phyloP scores from a whole-genome alignment of 2,113 vertebrate species.

The Gallinago media region DNA sequence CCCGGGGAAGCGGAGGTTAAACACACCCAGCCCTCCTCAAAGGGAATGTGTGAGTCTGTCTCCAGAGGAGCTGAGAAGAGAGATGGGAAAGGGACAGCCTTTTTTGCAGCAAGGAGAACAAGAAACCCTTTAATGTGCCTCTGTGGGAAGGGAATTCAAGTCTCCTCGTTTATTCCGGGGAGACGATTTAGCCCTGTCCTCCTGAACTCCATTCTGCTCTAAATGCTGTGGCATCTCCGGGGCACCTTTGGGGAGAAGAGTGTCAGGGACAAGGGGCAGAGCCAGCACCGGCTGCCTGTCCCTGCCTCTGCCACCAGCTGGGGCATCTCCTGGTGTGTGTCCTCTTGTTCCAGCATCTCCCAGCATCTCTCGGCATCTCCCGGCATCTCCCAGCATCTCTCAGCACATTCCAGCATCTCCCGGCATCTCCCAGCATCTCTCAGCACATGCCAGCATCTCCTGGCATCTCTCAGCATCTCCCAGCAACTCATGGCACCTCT shows the following conservation, averaged over 20 bases:
- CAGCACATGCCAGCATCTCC: too few species aligned
- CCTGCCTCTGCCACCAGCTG: fast-evolving
- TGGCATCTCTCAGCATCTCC: too few species aligned
- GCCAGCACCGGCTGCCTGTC: background rate
- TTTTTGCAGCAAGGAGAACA: background rate
- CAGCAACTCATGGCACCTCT: too few species aligned
- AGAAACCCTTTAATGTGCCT: background rate
- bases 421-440: background rate
- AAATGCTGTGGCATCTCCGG: background rate
- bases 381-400: too few species aligned
- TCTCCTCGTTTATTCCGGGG: background rate
- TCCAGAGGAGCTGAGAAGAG: background rate
- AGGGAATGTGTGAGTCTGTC: background rate
- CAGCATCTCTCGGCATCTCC: background rate
- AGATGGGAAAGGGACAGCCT: background rate
- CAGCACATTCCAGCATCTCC: background rate
- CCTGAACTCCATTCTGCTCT: background rate
- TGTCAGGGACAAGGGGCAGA: fast-evolving
- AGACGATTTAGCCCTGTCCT: background rate
- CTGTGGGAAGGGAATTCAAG: background rate
- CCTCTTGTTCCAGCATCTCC: background rate
- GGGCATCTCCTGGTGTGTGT: background rate
- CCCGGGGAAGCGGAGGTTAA: background rate
- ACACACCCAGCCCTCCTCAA: background rate
- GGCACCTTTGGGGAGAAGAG: background rate